phyloP scores from a whole-genome alignment of 1,140 invertebrate genomes.

The Trachymyrmex septentrionalis region DNA sequence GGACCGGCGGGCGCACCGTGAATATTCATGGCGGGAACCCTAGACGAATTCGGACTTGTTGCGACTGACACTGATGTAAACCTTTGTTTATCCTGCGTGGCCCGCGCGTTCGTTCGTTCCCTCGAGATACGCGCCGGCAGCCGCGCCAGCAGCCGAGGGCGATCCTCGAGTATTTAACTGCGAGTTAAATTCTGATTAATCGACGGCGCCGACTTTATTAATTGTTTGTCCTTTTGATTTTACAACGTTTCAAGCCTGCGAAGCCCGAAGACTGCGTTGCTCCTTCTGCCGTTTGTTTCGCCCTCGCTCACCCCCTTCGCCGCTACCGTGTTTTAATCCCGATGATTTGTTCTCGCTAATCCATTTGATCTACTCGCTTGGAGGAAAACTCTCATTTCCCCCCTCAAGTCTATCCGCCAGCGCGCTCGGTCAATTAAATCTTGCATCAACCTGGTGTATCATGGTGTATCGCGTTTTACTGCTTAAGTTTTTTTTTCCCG shows the following conservation, averaged over 20 bases:
- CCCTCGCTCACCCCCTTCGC: constrained; percentile 44
- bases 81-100: constrained; percentile 84
- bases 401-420: constrained; percentile 60
- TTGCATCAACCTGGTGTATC: constrained; percentile 7
- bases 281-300: constrained; percentile 50
- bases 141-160: constrained; percentile 36
- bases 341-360: constrained; percentile 86
- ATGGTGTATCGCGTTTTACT: background rate
- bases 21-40: constrained; percentile 85
- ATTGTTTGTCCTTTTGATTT: constrained; percentile 86
- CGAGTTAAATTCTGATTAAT: constrained; percentile 85
- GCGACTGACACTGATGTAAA: constrained; percentile 87
- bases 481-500: too few species aligned
- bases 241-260: constrained; percentile 72
- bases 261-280: constrained; percentile 47
- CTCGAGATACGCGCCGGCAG: constrained; percentile 40
- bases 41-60: constrained; percentile 86
- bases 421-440: constrained; percentile 66
- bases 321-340: constrained; percentile 81
- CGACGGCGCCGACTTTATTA: constrained; percentile 82
- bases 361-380: constrained; percentile 71
- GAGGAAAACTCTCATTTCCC: constrained; percentile 60
- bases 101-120: constrained; percentile 53
- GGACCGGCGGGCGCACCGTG: constrained; percentile 75
- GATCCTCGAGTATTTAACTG: constrained; percentile 79